Base-by-base conservation (phyloP, 2,797 vertebrate species). In the Chrysocyon brachyurus region DNA sequence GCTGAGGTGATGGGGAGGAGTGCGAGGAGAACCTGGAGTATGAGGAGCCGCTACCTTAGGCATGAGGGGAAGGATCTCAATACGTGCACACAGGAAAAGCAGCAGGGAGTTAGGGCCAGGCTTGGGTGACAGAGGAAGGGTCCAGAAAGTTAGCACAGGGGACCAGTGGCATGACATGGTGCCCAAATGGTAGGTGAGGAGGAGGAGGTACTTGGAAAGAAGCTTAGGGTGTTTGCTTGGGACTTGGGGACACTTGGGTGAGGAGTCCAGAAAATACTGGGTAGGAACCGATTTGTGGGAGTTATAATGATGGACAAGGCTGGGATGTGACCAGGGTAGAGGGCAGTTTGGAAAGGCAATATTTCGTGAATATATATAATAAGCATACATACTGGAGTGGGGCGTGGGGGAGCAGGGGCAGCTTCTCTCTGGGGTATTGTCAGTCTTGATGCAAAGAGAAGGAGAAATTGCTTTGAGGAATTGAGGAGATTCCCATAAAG, bases 371-470 rank as follows among this genome's bases (percentile, higher is more conserved):
- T 64, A 52, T 75, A 66, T 83, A 14, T 66, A 77, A 56, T 49
- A 75, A 79, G 56, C 68, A 21, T 31, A 26, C 12, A 2, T 73
- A 15, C 5, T 24, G 19, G 77, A 66, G 49, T 33, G 15, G 21
- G 26, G 26, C 36, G 9, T 49, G 26, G 22, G 46, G 24, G 68
- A 19, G 40, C 52, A 46, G 56, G 88, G n/a, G 2, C 70, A 75
- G 12, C 26, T 70, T 61, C 3, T 70, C 57, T 87, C n/a, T 26
- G 46, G 52, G 17, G 59, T n/a, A 21, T 78, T 75, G n/a, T 91
- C 57, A 63, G 46, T 86, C 9, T 86, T 64, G 78, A 46, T 95
- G 70, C 73, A 72, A 63, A 96, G 95, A 91, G 68, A 91, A 61
- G 75, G 33, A 61, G 75, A 56, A 40, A 59, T 77, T 90, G 52